These are phyloP conservation scores for Drosophila demipolita DNA, from an alignment of 2,888 invertebrate genomes.

Conservation along the genomic window DNA sequence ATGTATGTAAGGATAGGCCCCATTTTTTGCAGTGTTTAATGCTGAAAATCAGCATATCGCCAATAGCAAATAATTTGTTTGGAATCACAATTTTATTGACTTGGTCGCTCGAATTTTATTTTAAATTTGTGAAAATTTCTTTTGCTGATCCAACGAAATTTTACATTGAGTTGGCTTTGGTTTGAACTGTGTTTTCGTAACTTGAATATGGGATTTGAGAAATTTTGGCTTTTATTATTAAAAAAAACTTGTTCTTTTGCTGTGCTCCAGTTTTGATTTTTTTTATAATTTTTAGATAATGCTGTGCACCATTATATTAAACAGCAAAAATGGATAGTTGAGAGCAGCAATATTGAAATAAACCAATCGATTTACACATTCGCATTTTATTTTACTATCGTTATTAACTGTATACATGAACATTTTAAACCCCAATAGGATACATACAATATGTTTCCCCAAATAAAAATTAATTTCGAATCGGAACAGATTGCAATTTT, in stretches of 20 bases:
- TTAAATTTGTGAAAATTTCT: slow-evolving; percentile 2
- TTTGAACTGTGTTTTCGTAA: not conserved
- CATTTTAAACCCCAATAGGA: not conserved
- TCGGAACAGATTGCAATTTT: not conserved
- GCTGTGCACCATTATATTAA: not conserved
- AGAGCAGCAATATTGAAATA: not conserved
- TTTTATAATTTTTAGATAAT: not conserved
- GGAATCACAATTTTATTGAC: not conserved
- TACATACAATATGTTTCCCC: not conserved
- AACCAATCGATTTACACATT: not conserved
- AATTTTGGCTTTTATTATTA: not conserved
- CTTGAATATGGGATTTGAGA: not conserved
- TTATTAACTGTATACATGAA: not conserved
- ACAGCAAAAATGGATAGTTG: not conserved
- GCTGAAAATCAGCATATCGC: slow-evolving; percentile 1
- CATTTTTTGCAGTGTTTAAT: not conserved
- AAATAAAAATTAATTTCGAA: not conserved
- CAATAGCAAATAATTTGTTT: not conserved
- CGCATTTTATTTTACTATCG: not conserved
- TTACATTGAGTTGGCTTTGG: not conserved
- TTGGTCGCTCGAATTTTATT: not conserved
- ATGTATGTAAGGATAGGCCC: not conserved
- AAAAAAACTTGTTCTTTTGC: not conserved
- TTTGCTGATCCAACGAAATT: not conserved
- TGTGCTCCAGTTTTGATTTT: too few relatives aligned